These are phyloP conservation scores for Thereva nobilitata DNA, from an alignment of 2,888 invertebrate species.

Conservation along the genomic window DNA sequence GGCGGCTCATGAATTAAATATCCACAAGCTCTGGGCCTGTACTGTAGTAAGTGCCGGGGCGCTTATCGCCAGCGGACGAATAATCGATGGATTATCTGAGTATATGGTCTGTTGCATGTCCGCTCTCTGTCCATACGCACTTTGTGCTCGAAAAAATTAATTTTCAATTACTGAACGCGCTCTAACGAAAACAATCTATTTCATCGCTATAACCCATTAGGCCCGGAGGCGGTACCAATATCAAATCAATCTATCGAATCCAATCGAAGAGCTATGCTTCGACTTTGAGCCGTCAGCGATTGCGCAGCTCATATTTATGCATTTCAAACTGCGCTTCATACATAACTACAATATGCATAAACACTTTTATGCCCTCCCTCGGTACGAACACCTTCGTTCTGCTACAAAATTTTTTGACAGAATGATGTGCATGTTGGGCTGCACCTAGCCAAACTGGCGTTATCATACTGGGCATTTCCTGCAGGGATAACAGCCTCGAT, in stretches of 20 bases:
- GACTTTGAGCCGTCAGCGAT: not conserved
- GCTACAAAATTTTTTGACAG: no score
- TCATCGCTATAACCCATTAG: constrained; percentile 15
- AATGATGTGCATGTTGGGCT: no score
- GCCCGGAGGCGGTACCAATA: constrained; percentile 1
- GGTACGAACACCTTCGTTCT: no score
- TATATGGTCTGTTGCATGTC: not conserved
- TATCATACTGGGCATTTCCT: no score
- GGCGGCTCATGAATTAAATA: constrained; percentile 28
- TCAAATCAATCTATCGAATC: constrained; percentile 1
- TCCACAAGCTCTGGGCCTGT: not conserved
- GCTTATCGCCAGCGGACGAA: not conserved
- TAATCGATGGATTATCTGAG: not conserved
- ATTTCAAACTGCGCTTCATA: no score
- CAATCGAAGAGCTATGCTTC: not conserved
- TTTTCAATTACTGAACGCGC: constrained; percentile 23
- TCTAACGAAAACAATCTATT: constrained; percentile 20
- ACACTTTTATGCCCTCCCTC: no score
- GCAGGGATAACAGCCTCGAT: no score
- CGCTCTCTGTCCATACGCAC: not conserved
- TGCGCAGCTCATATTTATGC: no score
- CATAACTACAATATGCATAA: no score
- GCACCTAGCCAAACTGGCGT: no score
- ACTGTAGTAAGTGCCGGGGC: not conserved
- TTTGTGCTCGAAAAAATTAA: constrained; percentile 3